Percentiles rank a stretch among this genome's conserved stretches.
Conservation (phyloP, 1,140 invertebrate species). For the Lanistes nyassanus region DNA sequence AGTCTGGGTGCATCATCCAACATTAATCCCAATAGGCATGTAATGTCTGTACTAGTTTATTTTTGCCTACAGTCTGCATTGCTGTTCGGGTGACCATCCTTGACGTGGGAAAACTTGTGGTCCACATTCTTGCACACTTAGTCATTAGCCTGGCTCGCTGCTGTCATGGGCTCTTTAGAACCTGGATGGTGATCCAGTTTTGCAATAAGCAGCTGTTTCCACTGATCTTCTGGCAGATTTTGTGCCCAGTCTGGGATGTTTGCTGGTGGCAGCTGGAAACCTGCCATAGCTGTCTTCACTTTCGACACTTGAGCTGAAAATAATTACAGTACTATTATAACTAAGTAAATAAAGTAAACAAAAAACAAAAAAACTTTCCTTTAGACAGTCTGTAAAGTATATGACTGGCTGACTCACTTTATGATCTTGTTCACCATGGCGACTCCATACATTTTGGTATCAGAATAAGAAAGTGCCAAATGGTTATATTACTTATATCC, state of each 20-base stretch:
- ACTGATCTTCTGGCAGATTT: conserved; percentile 53
- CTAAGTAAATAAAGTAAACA: not conserved
- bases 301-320: conserved; percentile 49
- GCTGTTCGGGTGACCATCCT: not conserved
- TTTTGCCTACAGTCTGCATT: not conserved
- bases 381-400: not conserved
- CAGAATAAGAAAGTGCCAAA: not conserved
- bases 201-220: conserved; percentile 45
- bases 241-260: conserved; percentile 57
- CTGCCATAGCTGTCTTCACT: conserved; percentile 54
- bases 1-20: too few species aligned
- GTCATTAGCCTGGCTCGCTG: not conserved
- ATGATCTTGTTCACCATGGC: not conserved
- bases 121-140: not conserved
- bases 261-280: conserved; percentile 47
- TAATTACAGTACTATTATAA: not conserved
- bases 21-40: too few species aligned
- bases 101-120: not conserved
- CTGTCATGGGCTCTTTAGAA: conserved; percentile 8
- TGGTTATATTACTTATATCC: not conserved
- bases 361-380: not conserved
- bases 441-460: not conserved
- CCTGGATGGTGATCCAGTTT: conserved; percentile 7
- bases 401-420: not conserved
- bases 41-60: not conserved